These are phyloP conservation scores for Falco cherrug DNA, from an alignment of 2,797 vertebrate species.

Conservation along the genomic window DNA sequence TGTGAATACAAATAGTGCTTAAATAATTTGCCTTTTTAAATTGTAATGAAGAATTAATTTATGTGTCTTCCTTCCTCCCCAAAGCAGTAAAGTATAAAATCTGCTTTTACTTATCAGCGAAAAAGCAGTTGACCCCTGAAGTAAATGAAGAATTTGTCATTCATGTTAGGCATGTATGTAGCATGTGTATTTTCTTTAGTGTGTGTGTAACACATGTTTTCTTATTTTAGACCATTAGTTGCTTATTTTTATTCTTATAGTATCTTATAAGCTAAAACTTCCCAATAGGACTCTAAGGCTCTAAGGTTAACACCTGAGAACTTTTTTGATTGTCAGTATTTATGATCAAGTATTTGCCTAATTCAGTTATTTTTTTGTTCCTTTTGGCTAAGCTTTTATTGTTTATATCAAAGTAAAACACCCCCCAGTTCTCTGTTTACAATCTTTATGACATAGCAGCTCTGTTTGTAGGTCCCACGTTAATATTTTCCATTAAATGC, in stretches of 20 bases:
- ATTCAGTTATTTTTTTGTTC: background rate
- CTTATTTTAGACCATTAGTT: background rate
- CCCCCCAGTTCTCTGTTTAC: background rate
- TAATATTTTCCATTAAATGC: background rate
- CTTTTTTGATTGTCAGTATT: background rate
- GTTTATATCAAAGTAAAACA: background rate
- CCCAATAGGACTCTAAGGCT: background rate
- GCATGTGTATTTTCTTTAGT: background rate
- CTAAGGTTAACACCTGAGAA: background rate
- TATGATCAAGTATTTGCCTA: background rate
- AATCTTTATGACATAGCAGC: background rate
- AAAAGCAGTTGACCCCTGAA: background rate
- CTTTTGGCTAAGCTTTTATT: background rate
- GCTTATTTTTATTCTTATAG: background rate
- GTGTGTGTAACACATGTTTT: background rate
- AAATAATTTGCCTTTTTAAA: constrained; percentile 45
- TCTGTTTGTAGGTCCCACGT: background rate
- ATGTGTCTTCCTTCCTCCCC: background rate
- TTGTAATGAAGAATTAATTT: constrained; percentile 10
- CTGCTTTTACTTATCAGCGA: background rate
- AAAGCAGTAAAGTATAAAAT: background rate
- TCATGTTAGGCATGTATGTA: background rate
- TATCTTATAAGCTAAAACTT: background rate
- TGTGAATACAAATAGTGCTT: constrained; percentile 34
- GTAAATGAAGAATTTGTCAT: background rate